Evolutionary conservation across 64 coral and sea anemone species (phyloP).

Genomic region (Stylophora pistillata): DNA sequence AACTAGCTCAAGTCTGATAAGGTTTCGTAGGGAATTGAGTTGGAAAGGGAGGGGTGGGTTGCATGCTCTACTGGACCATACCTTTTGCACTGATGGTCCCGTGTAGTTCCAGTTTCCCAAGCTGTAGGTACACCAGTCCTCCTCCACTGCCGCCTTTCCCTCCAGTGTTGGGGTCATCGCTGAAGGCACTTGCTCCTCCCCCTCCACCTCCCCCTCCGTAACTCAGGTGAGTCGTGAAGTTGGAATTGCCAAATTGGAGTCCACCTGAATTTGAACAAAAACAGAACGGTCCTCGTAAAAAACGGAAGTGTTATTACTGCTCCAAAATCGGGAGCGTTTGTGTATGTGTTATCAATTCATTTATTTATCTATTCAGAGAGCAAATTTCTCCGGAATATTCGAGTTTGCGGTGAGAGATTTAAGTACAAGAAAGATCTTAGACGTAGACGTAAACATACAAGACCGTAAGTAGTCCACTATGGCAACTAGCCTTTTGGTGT

Average conservation of each 20-base stretch:
- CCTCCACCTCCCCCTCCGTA: conserved; percentile 47
- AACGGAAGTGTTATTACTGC: background rate
- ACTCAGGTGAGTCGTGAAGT: conserved; percentile 36
- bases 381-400: background rate
- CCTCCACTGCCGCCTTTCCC: conserved; percentile 52
- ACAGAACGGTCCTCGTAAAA: background rate
- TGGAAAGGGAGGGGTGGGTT: background rate
- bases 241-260: conserved; percentile 47
- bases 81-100: conserved; percentile 39
- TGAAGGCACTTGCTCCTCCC: conserved; percentile 19
- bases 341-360: background rate
- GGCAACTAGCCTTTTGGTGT: too few relatives aligned
- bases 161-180: background rate
- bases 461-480: too few relatives aligned
- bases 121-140: conserved; percentile 40
- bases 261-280: conserved; percentile 12
- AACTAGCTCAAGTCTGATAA: too few relatives aligned
- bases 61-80: background rate
- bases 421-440: too few relatives aligned
- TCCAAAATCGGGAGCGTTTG: too few relatives aligned
- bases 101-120: conserved; percentile 27
- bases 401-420: too few relatives aligned
- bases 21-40: too few relatives aligned
- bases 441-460: too few relatives aligned
- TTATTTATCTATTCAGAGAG: too few relatives aligned